phyloP scores from a whole-genome alignment of 2,888 invertebrate species.

The Beris morrisii region DNA sequence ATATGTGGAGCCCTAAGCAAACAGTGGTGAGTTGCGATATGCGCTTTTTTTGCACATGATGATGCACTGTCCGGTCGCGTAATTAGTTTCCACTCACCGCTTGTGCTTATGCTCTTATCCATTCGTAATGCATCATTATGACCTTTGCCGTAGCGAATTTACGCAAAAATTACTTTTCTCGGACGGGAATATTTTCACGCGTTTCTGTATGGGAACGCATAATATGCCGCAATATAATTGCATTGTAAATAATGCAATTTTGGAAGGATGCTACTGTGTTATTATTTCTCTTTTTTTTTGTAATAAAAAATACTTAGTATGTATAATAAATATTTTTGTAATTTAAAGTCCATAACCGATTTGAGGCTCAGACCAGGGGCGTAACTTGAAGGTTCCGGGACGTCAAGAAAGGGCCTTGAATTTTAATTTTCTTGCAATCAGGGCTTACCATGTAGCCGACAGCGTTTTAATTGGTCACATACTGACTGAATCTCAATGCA shows the following conservation, averaged over 20 bases:
- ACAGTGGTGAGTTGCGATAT: neutral
- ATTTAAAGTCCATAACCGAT: no score
- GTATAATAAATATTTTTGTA: no score
- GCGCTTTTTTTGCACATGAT: neutral
- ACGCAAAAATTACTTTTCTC: conserved; percentile 29
- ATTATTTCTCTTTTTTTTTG: no score
- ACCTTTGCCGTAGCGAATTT: conserved; percentile 28
- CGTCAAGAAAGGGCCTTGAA: no score
- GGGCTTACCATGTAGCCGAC: no score
- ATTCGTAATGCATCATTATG: conserved; percentile 27
- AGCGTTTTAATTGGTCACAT: no score
- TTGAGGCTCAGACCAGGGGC: no score
- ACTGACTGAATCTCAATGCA: no score
- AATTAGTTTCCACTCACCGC: conserved; percentile 24
- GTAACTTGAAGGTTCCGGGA: no score
- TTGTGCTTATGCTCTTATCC: conserved; percentile 9
- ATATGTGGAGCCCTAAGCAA: conserved; percentile 1
- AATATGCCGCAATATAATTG: conserved; percentile 6
- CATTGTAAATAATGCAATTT: conserved; percentile 15
- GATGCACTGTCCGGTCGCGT: conserved; percentile 10
- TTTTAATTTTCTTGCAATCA: no score
- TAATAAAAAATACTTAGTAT: no score
- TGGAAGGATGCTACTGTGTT: no score
- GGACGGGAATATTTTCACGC: neutral
- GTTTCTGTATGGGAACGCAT: neutral